Base-by-base conservation (phyloP, 1,140 invertebrate genomes). In the Chironomus striatipennis region DNA sequence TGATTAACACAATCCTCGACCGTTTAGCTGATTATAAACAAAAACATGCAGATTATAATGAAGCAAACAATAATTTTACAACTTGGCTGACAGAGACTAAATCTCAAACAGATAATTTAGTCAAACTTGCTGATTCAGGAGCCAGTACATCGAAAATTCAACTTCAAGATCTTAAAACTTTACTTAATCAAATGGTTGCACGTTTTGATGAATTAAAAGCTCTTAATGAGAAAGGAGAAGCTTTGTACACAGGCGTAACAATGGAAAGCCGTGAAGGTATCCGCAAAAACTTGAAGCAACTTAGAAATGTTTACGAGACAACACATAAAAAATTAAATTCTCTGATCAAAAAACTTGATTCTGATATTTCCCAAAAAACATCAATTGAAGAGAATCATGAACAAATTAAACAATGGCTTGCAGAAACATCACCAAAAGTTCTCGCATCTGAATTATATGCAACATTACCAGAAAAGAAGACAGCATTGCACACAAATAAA, bases 301-400 rank as follows among this genome's bases (percentile, higher is more conserved):
- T 98, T 73, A 86, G 96, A 67, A 91, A 93, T 79, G 86, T 87
- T 47, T 94, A 93, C 81, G 95, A 98, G 84, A 86, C 88, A 73
- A 87, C 95, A 17, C 88, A 92, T 42, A 94, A 97, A 80, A 89
- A 90, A 79, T 88, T 94, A 0, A 96, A 93, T 82, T 88, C 88
- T 2, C 88, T 95, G 7, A 89, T 94, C 75, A 96, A 96, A 81
- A 89, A 90, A 77, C 89, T 96, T 47, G 94, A 96, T 84, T 91
- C 88, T 20, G 89, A 92, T 24, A 88, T 95, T 57, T 91, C 95
- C 79, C 91, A 96, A 77, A 87, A 93, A 79, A 93, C 93, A 7
- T 95, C 93, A 0, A 94, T 96, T 79, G 93, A 97, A 79, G 94
- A 96, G 78, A 95, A 92, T 76, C 92, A 92, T 77, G 88, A 88